These are phyloP conservation scores for Drosophila nr. fundita DNA, from an alignment of 2,888 invertebrate genomes.

Conservation along the genomic window DNA sequence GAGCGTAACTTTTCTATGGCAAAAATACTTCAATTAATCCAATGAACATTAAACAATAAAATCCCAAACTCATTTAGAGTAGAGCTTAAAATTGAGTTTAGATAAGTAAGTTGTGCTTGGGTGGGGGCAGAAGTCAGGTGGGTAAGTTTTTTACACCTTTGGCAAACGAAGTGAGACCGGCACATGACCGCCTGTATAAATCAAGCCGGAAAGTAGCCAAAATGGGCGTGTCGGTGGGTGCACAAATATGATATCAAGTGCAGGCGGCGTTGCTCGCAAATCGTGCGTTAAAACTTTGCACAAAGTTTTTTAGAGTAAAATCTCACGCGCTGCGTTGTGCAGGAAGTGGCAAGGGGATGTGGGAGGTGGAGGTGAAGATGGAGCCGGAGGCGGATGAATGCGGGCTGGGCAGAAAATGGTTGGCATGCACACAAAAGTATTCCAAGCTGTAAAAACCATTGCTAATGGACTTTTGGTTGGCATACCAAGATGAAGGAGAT, in stretches of 20 bases:
- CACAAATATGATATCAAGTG: slow-evolving; percentile 77
- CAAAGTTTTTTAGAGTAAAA: slow-evolving; percentile 74
- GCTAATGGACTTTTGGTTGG: slow-evolving; percentile 78
- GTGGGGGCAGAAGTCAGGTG: slow-evolving; percentile 18
- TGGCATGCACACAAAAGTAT: slow-evolving; percentile 67
- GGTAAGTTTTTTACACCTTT: slow-evolving; percentile 70
- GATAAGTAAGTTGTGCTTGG: slow-evolving; percentile 9
- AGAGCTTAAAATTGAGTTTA: slow-evolving; percentile 20
- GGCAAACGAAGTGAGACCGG: slow-evolving; percentile 35
- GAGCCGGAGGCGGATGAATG: slow-evolving; percentile 7
- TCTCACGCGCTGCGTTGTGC: slow-evolving; percentile 63
- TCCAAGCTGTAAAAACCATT: slow-evolving; percentile 79
- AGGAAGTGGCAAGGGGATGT: slow-evolving; percentile 28
- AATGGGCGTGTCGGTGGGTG: slow-evolving; percentile 57
- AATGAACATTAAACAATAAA: not conserved
- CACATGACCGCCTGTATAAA: slow-evolving; percentile 62
- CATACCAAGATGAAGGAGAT: slow-evolving; percentile 6
- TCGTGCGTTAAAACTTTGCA: slow-evolving; percentile 77
- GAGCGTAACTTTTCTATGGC: not conserved
- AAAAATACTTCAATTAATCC: not conserved
- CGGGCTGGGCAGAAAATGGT: slow-evolving; percentile 16
- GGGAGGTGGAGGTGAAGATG: not conserved
- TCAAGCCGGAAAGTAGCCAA: slow-evolving; percentile 57
- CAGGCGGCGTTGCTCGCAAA: slow-evolving; percentile 72
- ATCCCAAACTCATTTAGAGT: not conserved